Evolutionary conservation across 2,888 invertebrate species (phyloP).

Genomic region (Parnassius orleans): DNA sequence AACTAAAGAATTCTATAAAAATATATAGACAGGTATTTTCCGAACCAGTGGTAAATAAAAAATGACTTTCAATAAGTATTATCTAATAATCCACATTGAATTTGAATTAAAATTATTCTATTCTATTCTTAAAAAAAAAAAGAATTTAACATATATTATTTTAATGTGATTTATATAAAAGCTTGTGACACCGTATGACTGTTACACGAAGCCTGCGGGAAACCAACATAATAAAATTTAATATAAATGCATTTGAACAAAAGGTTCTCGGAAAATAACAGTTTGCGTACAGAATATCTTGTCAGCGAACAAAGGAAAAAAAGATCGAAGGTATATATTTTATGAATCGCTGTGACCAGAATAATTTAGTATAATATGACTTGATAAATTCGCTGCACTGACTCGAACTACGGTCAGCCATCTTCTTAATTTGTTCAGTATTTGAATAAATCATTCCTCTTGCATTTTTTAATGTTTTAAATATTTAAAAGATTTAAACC

Average conservation of each 20-base stretch:
- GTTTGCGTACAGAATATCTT: not conserved
- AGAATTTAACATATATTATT: not conserved
- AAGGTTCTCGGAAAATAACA: conserved; percentile 1
- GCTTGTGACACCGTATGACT: not conserved
- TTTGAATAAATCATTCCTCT: too few relatives aligned
- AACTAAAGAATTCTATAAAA: too few relatives aligned
- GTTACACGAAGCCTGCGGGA: not conserved
- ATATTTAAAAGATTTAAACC: too few relatives aligned
- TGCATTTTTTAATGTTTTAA: too few relatives aligned
- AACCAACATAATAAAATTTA: conserved; percentile 1
- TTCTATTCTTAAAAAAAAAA: too few relatives aligned
- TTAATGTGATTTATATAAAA: not conserved
- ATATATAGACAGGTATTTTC: too few relatives aligned
- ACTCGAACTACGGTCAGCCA: not conserved
- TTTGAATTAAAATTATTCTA: too few relatives aligned
- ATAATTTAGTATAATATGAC: not conserved
- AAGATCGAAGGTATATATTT: conserved; percentile 5
- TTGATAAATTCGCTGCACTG: not conserved
- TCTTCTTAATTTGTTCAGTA: too few relatives aligned
- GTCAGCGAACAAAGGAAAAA: conserved; percentile 13
- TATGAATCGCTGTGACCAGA: conserved; percentile 9
- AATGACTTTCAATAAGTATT: too few relatives aligned
- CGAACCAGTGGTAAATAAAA: too few relatives aligned
- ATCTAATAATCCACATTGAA: too few relatives aligned
- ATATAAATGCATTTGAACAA: conserved; percentile 4